Base-by-base conservation (phyloP, 2,797 vertebrate genomes). In the Pangasius mekongensis region DNA sequence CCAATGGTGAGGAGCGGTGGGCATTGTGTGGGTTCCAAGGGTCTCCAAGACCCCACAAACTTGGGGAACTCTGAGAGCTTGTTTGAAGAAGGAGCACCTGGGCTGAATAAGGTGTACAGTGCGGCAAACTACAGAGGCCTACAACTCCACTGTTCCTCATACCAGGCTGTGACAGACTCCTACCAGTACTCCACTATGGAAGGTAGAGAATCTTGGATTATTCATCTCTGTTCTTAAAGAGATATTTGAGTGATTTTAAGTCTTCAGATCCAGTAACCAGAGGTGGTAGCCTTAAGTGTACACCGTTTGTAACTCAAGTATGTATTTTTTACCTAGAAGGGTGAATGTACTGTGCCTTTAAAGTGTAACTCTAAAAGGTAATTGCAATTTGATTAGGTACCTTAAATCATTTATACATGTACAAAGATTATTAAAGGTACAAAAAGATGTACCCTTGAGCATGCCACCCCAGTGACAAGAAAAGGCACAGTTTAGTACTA, bases 101-200 rank as follows among this genome's bases (percentile, higher is more conserved):
- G 94, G 90, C 94, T 95, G 91, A 93, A 95, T 84, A 98, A 98
- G 92, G 94, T 96, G 86, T 97, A 97, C 87, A 95, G 95, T 91
- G 94, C 93, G 69, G 93, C 96, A 76, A 92, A 94, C 85, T 97
- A 98, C 93, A 97, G 97, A 90, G 94, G 95, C 89, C 95, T 97
- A 89, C 96, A 97, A 49, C 94, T 97, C 86, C 97, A 96, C 94
- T 97, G 97, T 91, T 94, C 97, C 3, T 94, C 96, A 4, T 97
- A 97, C 82, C 93, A 96, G 73, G 91, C 94, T 80, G 93, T 97
- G 85, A 93, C 95, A 78, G 97, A 97, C 90, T 94, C 96, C 2
- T 98, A 97, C 92, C 97, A 97, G 91, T 98, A 97, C 89, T 94
- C 96, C 69, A 91, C 95, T 2, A 95, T 96, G 90, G 97, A 98